These are phyloP conservation scores for Natrix natrix DNA, from an alignment of 2,797 vertebrate species.

Conservation along the genomic window DNA sequence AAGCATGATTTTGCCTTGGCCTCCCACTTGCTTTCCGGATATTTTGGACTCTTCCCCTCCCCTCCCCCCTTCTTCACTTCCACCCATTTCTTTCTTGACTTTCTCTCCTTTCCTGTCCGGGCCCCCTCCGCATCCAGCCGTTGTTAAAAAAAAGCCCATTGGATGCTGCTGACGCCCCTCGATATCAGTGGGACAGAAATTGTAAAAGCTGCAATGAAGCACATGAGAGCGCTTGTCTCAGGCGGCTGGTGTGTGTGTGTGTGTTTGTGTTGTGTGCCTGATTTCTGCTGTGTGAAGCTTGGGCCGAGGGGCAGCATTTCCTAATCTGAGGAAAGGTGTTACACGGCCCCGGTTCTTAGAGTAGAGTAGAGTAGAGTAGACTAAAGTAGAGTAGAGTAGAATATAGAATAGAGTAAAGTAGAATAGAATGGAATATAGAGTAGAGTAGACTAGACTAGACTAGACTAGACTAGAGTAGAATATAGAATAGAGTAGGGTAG, in stretches of 20 bases:
- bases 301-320: background rate
- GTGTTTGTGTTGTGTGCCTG: too few relatives aligned
- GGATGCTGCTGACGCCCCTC: too few relatives aligned
- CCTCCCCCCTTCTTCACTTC: background rate
- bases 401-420: too few relatives aligned
- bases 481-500: too few relatives aligned
- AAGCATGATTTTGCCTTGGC: too few relatives aligned
- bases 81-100: background rate
- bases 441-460: too few relatives aligned
- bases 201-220: background rate
- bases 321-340: background rate
- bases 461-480: too few relatives aligned
- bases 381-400: accelerated
- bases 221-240: background rate
- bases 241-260: too few relatives aligned
- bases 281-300: background rate
- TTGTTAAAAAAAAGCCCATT: background rate
- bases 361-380: background rate
- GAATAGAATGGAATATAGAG: too few relatives aligned
- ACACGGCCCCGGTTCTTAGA: background rate
- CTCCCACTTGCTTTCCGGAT: background rate
- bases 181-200: background rate
- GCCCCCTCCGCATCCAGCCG: too few relatives aligned
- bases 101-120: background rate
- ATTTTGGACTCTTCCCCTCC: background rate